Evolutionary conservation across 1,140 invertebrate species (phyloP).

Genomic region (Penaeus vannamei): DNA sequence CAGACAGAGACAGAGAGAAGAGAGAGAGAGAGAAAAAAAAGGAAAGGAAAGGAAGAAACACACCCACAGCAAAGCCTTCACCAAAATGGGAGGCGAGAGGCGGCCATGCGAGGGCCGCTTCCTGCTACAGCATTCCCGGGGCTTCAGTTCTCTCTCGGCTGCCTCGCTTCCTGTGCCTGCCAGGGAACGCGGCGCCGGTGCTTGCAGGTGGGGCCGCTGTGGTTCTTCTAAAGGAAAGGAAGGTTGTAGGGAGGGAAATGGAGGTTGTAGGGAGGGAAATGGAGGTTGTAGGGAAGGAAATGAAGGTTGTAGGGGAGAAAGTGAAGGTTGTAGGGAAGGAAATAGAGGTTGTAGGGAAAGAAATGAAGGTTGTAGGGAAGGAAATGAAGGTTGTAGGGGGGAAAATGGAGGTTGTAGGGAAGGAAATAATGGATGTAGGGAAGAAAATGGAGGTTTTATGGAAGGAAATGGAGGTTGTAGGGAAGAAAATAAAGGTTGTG

Average conservation of each 20-base stretch:
- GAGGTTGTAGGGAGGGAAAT: neutral
- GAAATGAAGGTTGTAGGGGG: too few species aligned
- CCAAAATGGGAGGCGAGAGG: too few species aligned
- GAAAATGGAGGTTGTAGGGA: too few species aligned
- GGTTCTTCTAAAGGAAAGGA: neutral
- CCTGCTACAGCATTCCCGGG: too few species aligned
- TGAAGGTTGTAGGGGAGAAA: neutral
- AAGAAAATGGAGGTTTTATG: too few species aligned
- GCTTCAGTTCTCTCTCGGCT: too few species aligned
- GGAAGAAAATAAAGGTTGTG: too few species aligned
- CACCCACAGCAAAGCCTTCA: too few species aligned
- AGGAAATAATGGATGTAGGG: too few species aligned
- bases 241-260: slow-evolving; percentile 5
- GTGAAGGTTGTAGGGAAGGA: neutral
- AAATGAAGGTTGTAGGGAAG: neutral
- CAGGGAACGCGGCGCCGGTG: neutral
- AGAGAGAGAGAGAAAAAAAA: neutral
- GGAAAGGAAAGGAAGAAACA: neutral
- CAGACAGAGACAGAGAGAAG: neutral
- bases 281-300: neutral
- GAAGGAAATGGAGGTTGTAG: too few species aligned
- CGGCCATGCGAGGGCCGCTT: too few species aligned
- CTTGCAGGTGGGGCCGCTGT: neutral
- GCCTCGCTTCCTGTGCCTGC: neutral
- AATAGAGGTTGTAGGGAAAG: neutral